A percentile compares a stretch with the other conserved stretches of the same genome.
These are phyloP conservation scores for Pandion haliaetus DNA, from an alignment of 2,113 vertebrate species.

Conservation along the genomic window DNA sequence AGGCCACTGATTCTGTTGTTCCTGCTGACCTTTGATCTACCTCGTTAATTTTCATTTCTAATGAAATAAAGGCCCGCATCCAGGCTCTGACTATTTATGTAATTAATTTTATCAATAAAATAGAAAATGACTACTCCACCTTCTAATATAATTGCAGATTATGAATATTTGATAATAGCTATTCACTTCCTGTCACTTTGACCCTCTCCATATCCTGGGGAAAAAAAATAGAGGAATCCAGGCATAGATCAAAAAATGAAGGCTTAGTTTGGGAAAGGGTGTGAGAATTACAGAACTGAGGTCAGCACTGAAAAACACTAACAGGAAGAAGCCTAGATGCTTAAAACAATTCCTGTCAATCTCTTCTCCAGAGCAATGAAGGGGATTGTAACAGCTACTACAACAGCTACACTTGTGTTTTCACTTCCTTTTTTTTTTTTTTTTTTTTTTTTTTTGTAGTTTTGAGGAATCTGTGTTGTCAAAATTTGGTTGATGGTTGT, in stretches of 20 bases:
- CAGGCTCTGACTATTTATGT: background rate
- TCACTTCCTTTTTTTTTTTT: background rate
- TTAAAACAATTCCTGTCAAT: background rate
- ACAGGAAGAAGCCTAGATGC: conserved; percentile 15
- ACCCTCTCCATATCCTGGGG: conserved; percentile 23
- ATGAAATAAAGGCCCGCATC: background rate
- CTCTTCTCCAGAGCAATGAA: background rate
- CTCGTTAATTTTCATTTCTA: background rate
- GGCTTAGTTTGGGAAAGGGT: conserved; percentile 13
- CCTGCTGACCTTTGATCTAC: background rate
- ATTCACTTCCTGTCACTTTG: conserved; percentile 11
- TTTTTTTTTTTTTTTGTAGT: background rate
- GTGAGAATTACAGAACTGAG: conserved; percentile 12
- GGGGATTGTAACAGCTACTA: background rate
- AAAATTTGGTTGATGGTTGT: background rate
- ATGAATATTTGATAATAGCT: background rate
- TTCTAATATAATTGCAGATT: background rate
- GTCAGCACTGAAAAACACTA: background rate
- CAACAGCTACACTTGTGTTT: background rate
- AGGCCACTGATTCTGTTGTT: background rate
- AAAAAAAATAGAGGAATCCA: conserved; percentile 2
- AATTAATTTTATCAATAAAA: background rate
- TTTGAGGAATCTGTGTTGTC: background rate
- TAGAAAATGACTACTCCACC: background rate
- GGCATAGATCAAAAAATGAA: background rate